Evolutionary conservation across 2,113 vertebrate species (phyloP), one percentile per base, ranked within the genome.

Genomic region (rat (Rattus norvegicus)): DNA sequence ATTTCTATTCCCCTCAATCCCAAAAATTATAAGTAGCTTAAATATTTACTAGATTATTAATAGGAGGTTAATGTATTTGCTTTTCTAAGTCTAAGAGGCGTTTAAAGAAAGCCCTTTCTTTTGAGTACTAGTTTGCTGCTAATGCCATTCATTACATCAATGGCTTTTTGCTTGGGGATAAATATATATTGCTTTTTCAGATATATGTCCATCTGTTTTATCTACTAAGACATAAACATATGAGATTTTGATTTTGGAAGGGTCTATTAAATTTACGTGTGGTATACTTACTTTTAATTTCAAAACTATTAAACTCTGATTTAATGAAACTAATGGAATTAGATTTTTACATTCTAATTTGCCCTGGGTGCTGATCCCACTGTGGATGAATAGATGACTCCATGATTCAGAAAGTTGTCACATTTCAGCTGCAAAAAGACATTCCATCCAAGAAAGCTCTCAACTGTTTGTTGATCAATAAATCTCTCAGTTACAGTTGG

Each of bases 341-440:
- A 56, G n/a, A 92, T 28, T 63, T 75, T 39, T 39, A 1, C 30
- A 70, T 95, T 69, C 2, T 49, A 91, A 76, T 43, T 28, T 26
- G 3, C 1, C 52, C 0, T 26, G 54, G 4, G 2, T 81, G 30
- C 61, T 30, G 28, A 7, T 75, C 14, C 54, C 54, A 11, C 24
- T 90, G 52, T 12, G 59, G 13, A 5, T 69, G 28, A 52, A 11
- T 26, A 67, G 73, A 73, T 22, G 12, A 67, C 3, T 1, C 5
- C 79, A 30, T 30, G 6, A 17, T 47, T 43, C 26, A 87, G 13
- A 54, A 1, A 75, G 3, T 61, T 76, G 0, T 69, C 84, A 47
- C 33, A 10, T 24, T 3, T 19, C 14, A 75, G 0, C 0, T 67
- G 1, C 56, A 79, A 61, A 69, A 61, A n/a, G 16, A 9, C 7